Conservation (phyloP, 2,113 vertebrate genomes). For the Python bivittatus region DNA sequence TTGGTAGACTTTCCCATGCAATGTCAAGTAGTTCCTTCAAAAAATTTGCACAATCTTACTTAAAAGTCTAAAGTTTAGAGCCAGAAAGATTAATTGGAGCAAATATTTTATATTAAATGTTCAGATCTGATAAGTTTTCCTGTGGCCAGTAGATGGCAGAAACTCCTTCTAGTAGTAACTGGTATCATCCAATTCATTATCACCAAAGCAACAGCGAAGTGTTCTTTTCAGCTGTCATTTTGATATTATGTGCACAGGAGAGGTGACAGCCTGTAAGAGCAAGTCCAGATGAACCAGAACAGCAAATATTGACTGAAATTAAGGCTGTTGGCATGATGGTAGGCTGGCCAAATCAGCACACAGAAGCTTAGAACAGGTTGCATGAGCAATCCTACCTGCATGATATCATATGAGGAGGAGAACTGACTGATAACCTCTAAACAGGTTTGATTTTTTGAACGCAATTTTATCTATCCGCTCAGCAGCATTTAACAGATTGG, state of each 20-base stretch:
- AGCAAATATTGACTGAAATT: slow-evolving; percentile 44
- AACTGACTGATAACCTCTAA: not conserved
- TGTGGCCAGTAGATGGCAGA: slow-evolving; percentile 63
- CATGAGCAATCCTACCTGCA: not conserved
- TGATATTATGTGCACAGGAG: slow-evolving; percentile 1
- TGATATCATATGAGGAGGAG: not conserved
- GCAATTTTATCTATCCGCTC: too few species aligned
- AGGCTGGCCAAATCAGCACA: not conserved
- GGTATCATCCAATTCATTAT: slow-evolving; percentile 36
- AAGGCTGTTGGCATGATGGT: not conserved
- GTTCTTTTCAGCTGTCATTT: slow-evolving; percentile 13
- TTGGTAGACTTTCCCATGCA: not conserved
- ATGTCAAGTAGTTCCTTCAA: not conserved
- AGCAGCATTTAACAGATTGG: not conserved
- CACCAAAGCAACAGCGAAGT: slow-evolving; percentile 42
- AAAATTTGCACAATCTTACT: not conserved
- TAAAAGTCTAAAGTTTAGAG: not conserved
- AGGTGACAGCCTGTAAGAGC: slow-evolving; percentile 42
- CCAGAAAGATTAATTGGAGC: not conserved
- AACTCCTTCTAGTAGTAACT: slow-evolving; percentile 49
- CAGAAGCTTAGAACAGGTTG: not conserved
- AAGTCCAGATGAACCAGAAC: slow-evolving; percentile 49
- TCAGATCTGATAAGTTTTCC: slow-evolving; percentile 1
- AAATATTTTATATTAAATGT: not conserved
- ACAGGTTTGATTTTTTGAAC: too few species aligned